These are phyloP conservation scores for Minunthozetes semirufus DNA, from an alignment of 2,888 invertebrate genomes.

Conservation along the genomic window DNA sequence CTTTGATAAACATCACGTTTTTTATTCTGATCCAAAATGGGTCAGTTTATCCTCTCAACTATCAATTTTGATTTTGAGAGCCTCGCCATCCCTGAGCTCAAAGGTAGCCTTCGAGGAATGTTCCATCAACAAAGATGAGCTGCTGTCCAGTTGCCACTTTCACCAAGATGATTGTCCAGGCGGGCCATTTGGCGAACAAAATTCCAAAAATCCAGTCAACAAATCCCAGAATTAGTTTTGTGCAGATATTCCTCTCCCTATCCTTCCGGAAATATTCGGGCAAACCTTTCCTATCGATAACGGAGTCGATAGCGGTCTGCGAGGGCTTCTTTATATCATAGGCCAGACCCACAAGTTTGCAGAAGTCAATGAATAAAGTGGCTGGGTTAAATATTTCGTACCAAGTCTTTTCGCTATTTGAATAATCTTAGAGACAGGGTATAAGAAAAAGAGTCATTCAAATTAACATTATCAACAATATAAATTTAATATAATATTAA, in stretches of 20 bases:
- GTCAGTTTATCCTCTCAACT: neutral
- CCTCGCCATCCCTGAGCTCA: neutral
- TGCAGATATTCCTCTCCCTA: neutral
- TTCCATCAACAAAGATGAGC: neutral
- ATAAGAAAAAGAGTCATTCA: too few relatives aligned
- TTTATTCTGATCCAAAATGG: too few relatives aligned
- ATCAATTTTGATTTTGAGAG: neutral
- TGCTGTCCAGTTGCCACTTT: neutral
- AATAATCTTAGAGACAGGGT: conserved; percentile 37
- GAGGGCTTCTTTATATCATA: conserved; percentile 24
- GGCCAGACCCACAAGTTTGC: conserved; percentile 26
- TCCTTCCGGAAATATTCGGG: neutral
- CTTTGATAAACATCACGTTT: too few relatives aligned
- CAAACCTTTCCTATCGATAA: neutral
- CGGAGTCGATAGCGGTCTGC: neutral
- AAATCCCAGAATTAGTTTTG: neutral
- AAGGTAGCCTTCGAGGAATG: neutral
- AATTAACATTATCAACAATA: too few relatives aligned
- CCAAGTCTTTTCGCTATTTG: conserved; percentile 46
- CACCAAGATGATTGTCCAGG: neutral
- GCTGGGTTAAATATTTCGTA: conserved; percentile 32
- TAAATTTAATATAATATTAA: too few relatives aligned
- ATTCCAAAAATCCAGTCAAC: conserved; percentile 19
- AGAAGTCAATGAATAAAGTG: conserved; percentile 20
- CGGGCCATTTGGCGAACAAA: neutral